A percentile compares a stretch with the other conserved stretches of the same genome.
phyloP scores from a whole-genome alignment of 2,113 vertebrate genomes.

The Varanus komodoensis region DNA sequence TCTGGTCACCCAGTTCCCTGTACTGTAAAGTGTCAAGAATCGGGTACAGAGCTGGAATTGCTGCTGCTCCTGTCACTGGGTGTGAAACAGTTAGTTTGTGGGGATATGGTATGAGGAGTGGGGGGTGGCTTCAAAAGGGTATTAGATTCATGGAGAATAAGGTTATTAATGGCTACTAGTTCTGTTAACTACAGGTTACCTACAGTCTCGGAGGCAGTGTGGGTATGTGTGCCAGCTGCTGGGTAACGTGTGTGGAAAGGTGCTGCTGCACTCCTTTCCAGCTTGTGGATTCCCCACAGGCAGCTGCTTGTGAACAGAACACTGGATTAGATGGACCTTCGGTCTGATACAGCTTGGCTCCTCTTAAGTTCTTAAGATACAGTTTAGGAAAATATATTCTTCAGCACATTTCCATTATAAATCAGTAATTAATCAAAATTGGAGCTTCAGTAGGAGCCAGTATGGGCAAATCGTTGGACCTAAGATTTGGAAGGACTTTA shows the following conservation, averaged over 20 bases:
- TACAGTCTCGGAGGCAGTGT: too few relatives aligned
- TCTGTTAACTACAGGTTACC: too few relatives aligned
- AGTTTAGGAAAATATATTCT: neutral
- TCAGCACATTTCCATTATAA: neutral
- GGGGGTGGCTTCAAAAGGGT: too few relatives aligned
- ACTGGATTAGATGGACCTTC: neutral
- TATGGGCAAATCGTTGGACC: neutral
- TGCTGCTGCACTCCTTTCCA: conserved; percentile 3
- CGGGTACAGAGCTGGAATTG: neutral
- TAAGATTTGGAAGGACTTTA: neutral
- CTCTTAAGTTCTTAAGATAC: neutral
- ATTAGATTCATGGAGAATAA: too few relatives aligned
- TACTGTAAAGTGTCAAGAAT: neutral
- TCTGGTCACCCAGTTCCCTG: neutral
- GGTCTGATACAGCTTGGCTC: neutral
- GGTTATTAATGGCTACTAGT: too few relatives aligned
- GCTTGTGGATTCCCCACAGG: neutral
- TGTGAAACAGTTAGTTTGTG: neutral
- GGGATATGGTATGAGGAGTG: neutral
- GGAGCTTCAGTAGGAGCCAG: neutral
- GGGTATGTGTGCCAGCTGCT: too few relatives aligned
- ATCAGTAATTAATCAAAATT: neutral
- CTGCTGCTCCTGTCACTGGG: neutral
- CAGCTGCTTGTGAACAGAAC: neutral
- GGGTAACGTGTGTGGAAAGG: neutral